Conservation (phyloP, 1,140 invertebrate species). For the Stratiolaelaps scimitus region DNA sequence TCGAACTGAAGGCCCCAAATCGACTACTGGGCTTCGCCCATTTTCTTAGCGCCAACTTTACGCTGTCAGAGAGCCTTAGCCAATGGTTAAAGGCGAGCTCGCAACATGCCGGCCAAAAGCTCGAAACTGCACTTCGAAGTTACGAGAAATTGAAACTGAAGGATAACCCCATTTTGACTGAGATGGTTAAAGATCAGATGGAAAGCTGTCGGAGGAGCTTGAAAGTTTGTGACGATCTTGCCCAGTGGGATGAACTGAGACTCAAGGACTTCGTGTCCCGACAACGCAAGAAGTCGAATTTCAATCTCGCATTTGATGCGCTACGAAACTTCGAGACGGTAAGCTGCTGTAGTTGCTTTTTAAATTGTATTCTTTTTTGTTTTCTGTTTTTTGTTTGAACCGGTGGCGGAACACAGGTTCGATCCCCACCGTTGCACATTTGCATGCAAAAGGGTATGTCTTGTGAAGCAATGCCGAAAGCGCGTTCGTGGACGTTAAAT, state of each 20-base stretch:
- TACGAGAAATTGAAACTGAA: conserved; percentile 41
- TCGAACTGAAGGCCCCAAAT: conserved; percentile 18
- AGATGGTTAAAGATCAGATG: conserved; percentile 15
- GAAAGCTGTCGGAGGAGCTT: conserved; percentile 22
- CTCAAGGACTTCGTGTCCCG: conserved; percentile 12
- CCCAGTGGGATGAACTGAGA: neutral
- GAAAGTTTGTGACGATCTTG: neutral
- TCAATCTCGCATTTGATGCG: conserved; percentile 14
- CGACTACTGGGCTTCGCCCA: conserved; percentile 6
- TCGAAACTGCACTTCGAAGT: conserved; percentile 29
- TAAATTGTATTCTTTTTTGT: no score
- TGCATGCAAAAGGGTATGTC: no score
- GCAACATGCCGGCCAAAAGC: conserved; percentile 24
- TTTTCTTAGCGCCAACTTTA: neutral
- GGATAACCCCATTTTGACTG: conserved; percentile 33
- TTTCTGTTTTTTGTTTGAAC: no score
- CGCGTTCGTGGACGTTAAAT: no score
- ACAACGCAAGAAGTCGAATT: conserved; percentile 20
- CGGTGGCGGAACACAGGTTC: no score
- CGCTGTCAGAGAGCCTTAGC: neutral
- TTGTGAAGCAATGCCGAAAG: no score
- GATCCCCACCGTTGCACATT: no score
- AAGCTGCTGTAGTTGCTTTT: neutral
- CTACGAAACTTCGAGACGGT: conserved; percentile 14
- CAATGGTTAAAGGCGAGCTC: conserved; percentile 26